Conservation (phyloP, 2,797 vertebrate genomes). For the Setipinna tenuifilis region DNA sequence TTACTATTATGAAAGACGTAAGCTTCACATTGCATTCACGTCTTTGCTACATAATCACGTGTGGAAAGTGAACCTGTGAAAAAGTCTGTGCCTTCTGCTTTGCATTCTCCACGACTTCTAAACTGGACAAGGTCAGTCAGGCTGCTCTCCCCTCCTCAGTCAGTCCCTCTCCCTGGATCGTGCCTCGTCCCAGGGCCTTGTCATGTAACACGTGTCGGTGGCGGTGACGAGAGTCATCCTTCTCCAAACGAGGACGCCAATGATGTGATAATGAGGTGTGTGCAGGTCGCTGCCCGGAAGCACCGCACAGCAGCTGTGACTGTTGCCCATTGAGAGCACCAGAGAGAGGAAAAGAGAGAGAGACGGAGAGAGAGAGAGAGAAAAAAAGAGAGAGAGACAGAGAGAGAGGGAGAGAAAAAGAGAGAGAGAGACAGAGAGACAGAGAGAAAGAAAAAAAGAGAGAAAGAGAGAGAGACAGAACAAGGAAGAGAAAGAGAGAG, state of each 20-base stretch:
- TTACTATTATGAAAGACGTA: too few relatives aligned
- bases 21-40: too few relatives aligned
- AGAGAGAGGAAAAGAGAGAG: background rate
- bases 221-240: conserved; percentile 34
- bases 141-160: background rate
- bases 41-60: too few relatives aligned
- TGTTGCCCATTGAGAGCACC: conserved; percentile 27
- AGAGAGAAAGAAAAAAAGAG: background rate
- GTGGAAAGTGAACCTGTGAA: too few relatives aligned
- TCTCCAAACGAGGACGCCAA: conserved; percentile 43
- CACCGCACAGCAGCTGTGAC: conserved; percentile 23
- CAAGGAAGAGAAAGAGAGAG: background rate
- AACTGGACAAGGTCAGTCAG: background rate
- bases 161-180: background rate
- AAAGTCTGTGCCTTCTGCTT: background rate
- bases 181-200: background rate
- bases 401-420: background rate
- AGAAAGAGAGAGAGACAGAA: background rate
- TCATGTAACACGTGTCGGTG: background rate
- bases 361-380: background rate
- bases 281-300: conserved; percentile 25
- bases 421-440: background rate
- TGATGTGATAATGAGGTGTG: conserved; percentile 42
- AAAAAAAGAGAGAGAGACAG: background rate
- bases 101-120: background rate